phyloP scores from a whole-genome alignment of 2,113 vertebrate genomes.

The Coturnix japonica region DNA sequence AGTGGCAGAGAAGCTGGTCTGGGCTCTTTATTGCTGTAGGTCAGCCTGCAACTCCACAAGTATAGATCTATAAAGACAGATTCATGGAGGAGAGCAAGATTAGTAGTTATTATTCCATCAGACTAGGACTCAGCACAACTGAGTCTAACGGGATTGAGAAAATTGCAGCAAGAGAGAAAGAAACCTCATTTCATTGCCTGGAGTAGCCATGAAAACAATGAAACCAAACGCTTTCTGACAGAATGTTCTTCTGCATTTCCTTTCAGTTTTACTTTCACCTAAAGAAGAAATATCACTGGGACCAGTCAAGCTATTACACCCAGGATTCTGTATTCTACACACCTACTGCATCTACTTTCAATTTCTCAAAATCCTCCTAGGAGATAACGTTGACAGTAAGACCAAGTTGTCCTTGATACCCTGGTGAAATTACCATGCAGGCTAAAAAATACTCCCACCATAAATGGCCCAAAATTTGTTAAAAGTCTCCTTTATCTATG shows the following conservation, averaged over 20 bases:
- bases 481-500: no score
- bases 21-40: neutral
- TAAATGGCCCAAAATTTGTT: neutral
- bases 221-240: neutral
- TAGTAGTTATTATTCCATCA: neutral
- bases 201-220: neutral
- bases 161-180: neutral
- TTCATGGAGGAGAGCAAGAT: neutral
- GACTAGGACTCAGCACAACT: neutral
- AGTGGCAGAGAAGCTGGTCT: neutral
- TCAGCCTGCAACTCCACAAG: neutral
- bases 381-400: constrained; percentile 28
- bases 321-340: constrained; percentile 28
- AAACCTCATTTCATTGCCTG: neutral
- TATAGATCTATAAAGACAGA: neutral
- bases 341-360: constrained; percentile 22
- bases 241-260: neutral
- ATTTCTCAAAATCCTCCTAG: constrained; percentile 29
- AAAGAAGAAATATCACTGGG: neutral
- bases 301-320: neutral
- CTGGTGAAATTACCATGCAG: neutral
- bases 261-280: neutral
- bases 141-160: neutral
- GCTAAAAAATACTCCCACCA: neutral
- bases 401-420: neutral